These are phyloP conservation scores for Polia nebulosa DNA, from an alignment of 2,888 invertebrate genomes.

Conservation along the genomic window DNA sequence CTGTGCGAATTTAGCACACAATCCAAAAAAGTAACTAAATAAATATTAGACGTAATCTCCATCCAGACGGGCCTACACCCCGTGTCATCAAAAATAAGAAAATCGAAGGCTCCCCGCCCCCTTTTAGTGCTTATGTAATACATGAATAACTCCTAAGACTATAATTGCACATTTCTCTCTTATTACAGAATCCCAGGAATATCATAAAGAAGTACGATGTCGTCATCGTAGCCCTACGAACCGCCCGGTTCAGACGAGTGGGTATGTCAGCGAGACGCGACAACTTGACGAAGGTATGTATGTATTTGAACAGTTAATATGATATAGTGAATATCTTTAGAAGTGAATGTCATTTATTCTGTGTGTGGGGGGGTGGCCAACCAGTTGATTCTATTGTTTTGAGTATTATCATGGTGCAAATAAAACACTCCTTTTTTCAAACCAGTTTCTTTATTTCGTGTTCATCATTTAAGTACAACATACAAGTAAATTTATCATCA, in stretches of 20 bases:
- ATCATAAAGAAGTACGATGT: constrained; percentile 1
- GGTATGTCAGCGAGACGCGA: constrained; percentile 3
- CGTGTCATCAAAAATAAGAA: no score
- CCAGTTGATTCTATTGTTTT: no score
- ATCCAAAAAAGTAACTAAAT: no score
- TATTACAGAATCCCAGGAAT: constrained; percentile 2
- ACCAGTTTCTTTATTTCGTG: constrained; percentile 91
- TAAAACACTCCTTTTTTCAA: constrained; percentile 85
- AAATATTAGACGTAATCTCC: no score
- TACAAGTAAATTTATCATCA: constrained; percentile 91
- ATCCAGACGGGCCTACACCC: no score
- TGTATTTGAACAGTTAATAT: not conserved
- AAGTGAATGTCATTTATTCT: not conserved
- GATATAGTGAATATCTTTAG: not conserved
- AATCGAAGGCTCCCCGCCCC: no score
- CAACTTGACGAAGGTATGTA: constrained; percentile 23
- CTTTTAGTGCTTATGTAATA: no score
- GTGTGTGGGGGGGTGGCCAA: no score
- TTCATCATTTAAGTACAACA: constrained; percentile 91
- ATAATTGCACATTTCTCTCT: not conserved
- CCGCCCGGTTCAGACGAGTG: constrained; percentile 11
- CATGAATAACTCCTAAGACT: no score
- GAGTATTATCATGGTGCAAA: no score
- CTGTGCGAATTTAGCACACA: no score
- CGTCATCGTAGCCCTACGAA: no score